Evolutionary conservation across 2,888 invertebrate genomes (phyloP).

Genomic region (Dynastes grantii): DNA sequence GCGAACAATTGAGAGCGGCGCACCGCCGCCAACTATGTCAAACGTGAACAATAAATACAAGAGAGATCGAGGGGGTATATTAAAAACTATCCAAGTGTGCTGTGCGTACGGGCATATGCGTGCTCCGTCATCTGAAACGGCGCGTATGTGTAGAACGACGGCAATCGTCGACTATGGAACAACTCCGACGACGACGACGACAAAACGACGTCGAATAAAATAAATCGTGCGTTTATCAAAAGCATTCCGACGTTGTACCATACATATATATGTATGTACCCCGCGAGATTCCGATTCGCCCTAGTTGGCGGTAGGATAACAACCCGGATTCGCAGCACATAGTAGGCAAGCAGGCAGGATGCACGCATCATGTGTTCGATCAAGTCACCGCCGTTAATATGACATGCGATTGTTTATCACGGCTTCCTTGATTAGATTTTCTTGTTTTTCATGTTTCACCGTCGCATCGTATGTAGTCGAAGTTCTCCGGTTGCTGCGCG

Average conservation of each 20-base stretch:
- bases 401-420: conserved; percentile 67
- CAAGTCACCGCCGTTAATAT: conserved; percentile 64
- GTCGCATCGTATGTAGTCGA: conserved; percentile 15
- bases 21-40: conserved; percentile 3
- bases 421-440: conserved; percentile 63
- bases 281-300: conserved; percentile 20
- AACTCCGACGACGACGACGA: conserved; percentile 40
- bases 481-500: conserved; percentile 19
- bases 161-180: conserved; percentile 7
- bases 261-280: not conserved
- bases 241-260: conserved; percentile 49
- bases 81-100: conserved; percentile 47
- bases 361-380: conserved; percentile 68
- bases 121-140: conserved; percentile 54
- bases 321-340: not conserved
- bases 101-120: conserved; percentile 40
- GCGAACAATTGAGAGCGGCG: too few species aligned
- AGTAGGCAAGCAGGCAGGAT: conserved; percentile 56
- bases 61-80: conserved; percentile 24
- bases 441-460: conserved; percentile 60
- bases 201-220: conserved; percentile 59
- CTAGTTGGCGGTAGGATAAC: conserved; percentile 38
- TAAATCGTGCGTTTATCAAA: conserved; percentile 63
- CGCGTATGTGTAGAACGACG: conserved; percentile 55
- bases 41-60: conserved; percentile 16